phyloP scores from a whole-genome alignment of 2,113 vertebrate species.

The Pterocles gutturalis region DNA sequence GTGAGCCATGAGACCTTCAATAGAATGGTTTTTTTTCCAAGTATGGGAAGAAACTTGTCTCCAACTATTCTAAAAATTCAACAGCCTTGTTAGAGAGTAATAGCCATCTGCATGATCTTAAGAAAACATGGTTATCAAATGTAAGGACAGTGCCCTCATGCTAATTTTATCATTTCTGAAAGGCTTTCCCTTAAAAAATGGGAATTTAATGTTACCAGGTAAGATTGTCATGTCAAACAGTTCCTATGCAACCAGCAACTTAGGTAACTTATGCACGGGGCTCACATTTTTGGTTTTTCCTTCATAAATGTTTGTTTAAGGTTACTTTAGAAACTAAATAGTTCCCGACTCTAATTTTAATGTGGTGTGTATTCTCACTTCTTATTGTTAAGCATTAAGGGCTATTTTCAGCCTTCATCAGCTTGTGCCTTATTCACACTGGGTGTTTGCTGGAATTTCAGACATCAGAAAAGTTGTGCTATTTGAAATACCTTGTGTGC shows the following conservation, averaged over 20 bases:
- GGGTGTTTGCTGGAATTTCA: background rate
- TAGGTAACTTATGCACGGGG: background rate
- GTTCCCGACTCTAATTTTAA: background rate
- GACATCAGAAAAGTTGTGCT: fast-evolving
- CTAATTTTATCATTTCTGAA: background rate
- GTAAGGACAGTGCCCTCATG: background rate
- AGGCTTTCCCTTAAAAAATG: background rate
- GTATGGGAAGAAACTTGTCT: background rate
- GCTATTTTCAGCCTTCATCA: background rate
- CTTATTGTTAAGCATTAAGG: fast-evolving
- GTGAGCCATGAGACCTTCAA: background rate
- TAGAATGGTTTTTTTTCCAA: background rate
- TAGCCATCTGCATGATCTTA: background rate
- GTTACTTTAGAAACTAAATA: background rate
- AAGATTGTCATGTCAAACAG: background rate
- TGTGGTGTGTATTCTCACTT: fast-evolving
- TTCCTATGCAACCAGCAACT: background rate
- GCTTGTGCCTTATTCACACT: background rate
- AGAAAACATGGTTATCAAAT: background rate
- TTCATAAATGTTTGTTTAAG: background rate
- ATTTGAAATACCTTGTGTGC: background rate
- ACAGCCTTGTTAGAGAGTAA: background rate
- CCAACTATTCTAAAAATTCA: fast-evolving
- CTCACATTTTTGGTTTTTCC: background rate
- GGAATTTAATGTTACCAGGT: background rate